phyloP scores from a whole-genome alignment of 1,140 invertebrate genomes.

The Drosophila teissieri region DNA sequence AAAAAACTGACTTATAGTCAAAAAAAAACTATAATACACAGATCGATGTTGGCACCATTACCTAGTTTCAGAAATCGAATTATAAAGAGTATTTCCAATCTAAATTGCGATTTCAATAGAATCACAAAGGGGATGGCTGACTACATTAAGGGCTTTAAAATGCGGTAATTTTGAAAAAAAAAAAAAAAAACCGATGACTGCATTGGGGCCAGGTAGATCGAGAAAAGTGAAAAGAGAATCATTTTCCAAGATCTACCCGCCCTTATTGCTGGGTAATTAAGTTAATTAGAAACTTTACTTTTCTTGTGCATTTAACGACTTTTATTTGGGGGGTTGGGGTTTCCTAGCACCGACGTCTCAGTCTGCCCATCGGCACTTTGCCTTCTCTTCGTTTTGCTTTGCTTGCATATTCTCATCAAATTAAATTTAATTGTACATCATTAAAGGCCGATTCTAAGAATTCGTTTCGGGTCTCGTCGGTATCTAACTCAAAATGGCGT shows the following conservation, averaged over 20 bases:
- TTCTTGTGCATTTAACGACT: conserved; percentile 45
- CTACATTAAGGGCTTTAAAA: conserved; percentile 3
- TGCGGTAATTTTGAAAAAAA: conserved; percentile 4
- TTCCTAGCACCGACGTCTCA: conserved; percentile 15
- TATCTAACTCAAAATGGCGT: conserved; percentile 73
- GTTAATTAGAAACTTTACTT: conserved; percentile 70
- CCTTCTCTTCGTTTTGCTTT: conserved; percentile 54
- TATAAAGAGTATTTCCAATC: background rate
- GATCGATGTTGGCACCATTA: too few relatives aligned
- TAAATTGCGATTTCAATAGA: background rate
- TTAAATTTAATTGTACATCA: conserved; percentile 80
- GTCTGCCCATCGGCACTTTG: conserved; percentile 39
- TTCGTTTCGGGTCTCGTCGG: conserved; percentile 66
- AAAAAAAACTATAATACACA: too few relatives aligned
- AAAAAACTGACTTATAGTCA: too few relatives aligned
- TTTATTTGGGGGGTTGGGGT: conserved; percentile 20
- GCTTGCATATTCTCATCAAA: conserved; percentile 78
- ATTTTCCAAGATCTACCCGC: conserved; percentile 59
- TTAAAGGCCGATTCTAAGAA: conserved; percentile 75
- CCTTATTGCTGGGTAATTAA: conserved; percentile 65
- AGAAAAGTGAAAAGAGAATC: conserved; percentile 47
- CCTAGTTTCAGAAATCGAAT: too few relatives aligned
- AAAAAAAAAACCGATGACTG: conserved; percentile 3
- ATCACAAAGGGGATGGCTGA: background rate
- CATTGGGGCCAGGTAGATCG: conserved; percentile 20